Base-by-base conservation (phyloP, 1,140 invertebrate species). In the Aricia agestis region DNA sequence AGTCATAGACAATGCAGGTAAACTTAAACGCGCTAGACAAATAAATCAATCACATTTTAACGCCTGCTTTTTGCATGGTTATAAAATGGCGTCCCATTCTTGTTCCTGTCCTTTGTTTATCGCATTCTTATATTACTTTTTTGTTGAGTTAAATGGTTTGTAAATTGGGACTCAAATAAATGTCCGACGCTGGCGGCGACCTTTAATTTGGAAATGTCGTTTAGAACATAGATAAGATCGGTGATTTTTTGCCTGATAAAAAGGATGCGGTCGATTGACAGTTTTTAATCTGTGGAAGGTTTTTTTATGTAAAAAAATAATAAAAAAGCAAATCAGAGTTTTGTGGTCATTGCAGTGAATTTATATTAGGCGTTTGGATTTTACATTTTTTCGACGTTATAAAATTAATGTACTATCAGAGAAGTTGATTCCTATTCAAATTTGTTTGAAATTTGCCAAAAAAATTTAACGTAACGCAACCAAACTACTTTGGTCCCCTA, bases 101-200 rank as follows among this genome's bases (percentile, higher is more conserved):
- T 31, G 59, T 63, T 63, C 25, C 10, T 67, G 66, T 63, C 59
- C 18, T 63, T 63, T 66, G 67, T 68, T 74, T 74, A 72, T 74
- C 70, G 67, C 25, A 66, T 69, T 72, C 70, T 75, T 63, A 65
- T 69, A 69, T 72, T 72, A 67, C 67, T 25, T 66, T 75, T 80
- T 77, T 73, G 59, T 71, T 66, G 68, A 65, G 67, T 80, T 78
- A 79, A 81, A 81, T 81, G 79, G 77, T 72, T 78, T 81, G 84
- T 86, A 86, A 86, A 84, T 81, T 78, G 78, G 59, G 59, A 19
- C 58, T 59, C 9, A 63, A 63, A 63, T 63, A 63, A 59, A 63
- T 63, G 59, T 63, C 59, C 59, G 59, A 19, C 19, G 18, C 17
- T 25, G 59, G 59, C 77, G 77, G 81, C 66, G 41, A 67, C 75